Evolutionary conservation across 2,113 vertebrate genomes (phyloP).

Genomic region (Balaeniceps rex): DNA sequence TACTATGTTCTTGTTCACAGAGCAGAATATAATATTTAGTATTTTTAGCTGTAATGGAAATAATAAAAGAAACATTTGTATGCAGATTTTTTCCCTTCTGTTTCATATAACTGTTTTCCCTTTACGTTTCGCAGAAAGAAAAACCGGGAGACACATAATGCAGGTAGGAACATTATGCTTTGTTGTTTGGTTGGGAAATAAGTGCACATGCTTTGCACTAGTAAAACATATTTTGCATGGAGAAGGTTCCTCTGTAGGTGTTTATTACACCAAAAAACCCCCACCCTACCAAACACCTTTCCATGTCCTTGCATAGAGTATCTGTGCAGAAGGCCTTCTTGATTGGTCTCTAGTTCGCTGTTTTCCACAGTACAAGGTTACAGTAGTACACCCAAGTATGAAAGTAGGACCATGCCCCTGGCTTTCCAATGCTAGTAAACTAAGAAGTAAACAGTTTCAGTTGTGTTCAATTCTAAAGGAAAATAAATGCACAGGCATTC

Average conservation of each 20-base stretch:
- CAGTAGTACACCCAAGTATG: background rate
- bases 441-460: background rate
- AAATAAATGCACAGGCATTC: background rate
- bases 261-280: background rate
- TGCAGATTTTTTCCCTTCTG: background rate
- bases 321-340: background rate
- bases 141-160: slow-evolving; percentile 98
- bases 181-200: background rate
- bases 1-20: background rate
- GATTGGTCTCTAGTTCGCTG: background rate
- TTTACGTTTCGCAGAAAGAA: slow-evolving; percentile 87
- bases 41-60: background rate
- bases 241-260: background rate
- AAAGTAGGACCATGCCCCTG: background rate
- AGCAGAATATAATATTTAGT: background rate
- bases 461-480: background rate
- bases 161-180: slow-evolving; percentile 76
- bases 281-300: background rate
- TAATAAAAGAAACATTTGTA: background rate
- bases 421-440: background rate
- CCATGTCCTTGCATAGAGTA: background rate
- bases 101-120: slow-evolving; percentile 9
- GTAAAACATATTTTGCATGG: background rate
- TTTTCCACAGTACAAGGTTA: background rate
- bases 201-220: background rate